Percentiles rank a stretch among this genome's conserved stretches.
These are phyloP conservation scores for Cyphomyrus plagiostoma DNA, from an alignment of 2,113 vertebrate species.

Conservation along the genomic window DNA sequence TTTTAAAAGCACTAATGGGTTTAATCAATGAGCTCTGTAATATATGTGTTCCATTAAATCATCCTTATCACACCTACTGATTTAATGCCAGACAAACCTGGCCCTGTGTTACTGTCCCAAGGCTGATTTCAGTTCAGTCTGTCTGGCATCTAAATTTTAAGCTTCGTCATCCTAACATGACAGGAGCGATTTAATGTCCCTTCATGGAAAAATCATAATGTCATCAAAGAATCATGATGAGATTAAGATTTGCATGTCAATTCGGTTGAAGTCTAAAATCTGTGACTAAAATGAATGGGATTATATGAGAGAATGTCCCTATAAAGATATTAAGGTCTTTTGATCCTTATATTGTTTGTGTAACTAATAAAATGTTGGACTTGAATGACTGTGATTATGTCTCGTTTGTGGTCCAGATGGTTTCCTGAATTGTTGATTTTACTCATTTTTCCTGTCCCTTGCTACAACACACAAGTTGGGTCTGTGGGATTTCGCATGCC, in stretches of 20 bases:
- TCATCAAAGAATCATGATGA: not conserved
- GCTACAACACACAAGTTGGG: not conserved
- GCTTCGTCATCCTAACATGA: not conserved
- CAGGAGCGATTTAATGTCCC: not conserved
- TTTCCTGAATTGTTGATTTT: constrained; percentile 43
- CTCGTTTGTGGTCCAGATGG: constrained; percentile 40
- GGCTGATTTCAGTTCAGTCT: not conserved
- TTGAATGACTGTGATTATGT: constrained; percentile 42
- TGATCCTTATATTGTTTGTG: constrained; percentile 53
- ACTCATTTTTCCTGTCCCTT: constrained; percentile 32
- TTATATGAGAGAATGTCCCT: constrained; percentile 65
- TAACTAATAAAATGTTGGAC: constrained; percentile 41
- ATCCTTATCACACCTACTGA: not conserved
- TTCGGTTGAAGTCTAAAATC: not conserved
- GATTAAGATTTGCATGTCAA: not conserved
- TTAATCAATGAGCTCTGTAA: not conserved
- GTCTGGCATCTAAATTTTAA: not conserved
- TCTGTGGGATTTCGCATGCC: not conserved
- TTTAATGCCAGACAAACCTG: not conserved
- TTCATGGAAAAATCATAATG: not conserved
- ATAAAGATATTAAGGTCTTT: constrained; percentile 55
- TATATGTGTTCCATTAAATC: not conserved
- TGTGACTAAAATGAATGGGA: not conserved
- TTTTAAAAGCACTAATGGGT: not conserved
- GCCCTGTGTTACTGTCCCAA: not conserved